Evolutionary conservation across 2,113 vertebrate species (phyloP).

Genomic region (Malaclemys terrapin): DNA sequence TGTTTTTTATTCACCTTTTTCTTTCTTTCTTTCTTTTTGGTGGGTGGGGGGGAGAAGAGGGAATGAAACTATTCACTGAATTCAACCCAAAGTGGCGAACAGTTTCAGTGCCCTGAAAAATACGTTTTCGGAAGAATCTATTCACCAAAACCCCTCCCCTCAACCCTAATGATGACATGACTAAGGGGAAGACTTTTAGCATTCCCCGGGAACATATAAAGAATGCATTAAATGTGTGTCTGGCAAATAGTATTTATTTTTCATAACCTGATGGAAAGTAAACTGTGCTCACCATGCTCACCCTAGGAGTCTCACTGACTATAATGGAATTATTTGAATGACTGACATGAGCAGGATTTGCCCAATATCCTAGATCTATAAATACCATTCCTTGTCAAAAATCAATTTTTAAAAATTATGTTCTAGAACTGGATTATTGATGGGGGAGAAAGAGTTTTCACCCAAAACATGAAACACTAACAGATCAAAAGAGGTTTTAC

Average conservation of each 20-base stretch:
- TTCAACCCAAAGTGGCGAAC: too few relatives aligned
- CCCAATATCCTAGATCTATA: not conserved
- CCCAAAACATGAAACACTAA: not conserved
- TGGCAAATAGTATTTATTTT: fast-evolving
- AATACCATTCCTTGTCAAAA: not conserved
- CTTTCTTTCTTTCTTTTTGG: too few relatives aligned
- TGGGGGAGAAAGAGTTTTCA: not conserved
- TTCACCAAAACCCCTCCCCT: too few relatives aligned
- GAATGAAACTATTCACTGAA: too few relatives aligned
- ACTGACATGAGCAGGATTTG: not conserved
- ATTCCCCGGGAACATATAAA: not conserved
- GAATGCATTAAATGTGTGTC: fast-evolving
- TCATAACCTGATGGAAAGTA: not conserved
- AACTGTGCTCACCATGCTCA: not conserved
- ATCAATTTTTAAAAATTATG: not conserved
- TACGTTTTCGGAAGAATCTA: too few relatives aligned
- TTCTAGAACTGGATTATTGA: not conserved
- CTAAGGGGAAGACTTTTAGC: not conserved
- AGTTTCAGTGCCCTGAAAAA: too few relatives aligned
- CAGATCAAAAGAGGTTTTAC: not conserved
- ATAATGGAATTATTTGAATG: not conserved
- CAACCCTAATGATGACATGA: not conserved
- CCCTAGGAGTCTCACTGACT: not conserved
- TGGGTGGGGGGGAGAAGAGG: too few relatives aligned
- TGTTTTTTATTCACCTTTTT: too few relatives aligned